Conservation (phyloP, 2,113 vertebrate genomes). For the Lagopus muta region DNA sequence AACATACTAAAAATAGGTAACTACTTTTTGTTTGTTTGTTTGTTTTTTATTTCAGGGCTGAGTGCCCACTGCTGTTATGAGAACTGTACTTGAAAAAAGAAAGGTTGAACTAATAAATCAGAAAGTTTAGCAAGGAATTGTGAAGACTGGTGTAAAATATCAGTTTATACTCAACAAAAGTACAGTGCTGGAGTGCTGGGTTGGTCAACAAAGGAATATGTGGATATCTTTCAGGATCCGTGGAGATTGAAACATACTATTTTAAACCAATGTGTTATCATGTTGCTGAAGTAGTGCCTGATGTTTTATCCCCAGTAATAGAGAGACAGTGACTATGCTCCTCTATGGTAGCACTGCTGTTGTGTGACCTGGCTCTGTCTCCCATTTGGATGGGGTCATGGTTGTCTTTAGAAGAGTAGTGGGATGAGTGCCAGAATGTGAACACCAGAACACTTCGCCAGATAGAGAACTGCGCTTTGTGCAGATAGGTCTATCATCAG, state of each 20-base stretch:
- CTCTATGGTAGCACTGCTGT: background rate
- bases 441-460: background rate
- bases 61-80: background rate
- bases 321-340: background rate
- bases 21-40: background rate
- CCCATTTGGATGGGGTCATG: background rate
- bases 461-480: background rate
- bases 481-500: background rate
- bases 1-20: background rate
- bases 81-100: background rate
- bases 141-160: background rate
- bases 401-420: background rate
- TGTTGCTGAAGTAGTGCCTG: background rate
- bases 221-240: background rate
- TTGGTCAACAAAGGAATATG: background rate
- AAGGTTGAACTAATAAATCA: background rate
- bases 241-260: background rate
- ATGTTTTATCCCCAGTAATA: background rate
- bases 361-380: background rate
- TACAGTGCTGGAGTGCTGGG: background rate
- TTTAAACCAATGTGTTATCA: background rate
- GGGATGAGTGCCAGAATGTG: background rate
- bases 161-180: background rate
- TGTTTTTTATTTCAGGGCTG: background rate
- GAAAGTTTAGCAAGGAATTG: background rate